Conservation (phyloP, 2,113 vertebrate genomes). For the Tricholaema leucomelas region DNA sequence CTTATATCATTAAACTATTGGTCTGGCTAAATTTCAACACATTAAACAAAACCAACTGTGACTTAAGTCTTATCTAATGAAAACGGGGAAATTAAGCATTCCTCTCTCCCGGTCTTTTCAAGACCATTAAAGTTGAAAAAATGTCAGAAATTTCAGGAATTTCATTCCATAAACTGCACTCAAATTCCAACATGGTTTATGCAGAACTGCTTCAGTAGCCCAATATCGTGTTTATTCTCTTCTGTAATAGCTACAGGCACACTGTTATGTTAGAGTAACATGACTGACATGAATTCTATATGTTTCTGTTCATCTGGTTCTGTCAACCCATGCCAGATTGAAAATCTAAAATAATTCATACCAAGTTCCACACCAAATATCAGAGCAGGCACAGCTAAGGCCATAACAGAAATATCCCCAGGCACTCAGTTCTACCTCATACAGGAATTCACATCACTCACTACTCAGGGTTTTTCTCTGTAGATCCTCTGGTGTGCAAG, state of each 20-base stretch:
- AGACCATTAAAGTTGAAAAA: neutral
- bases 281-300: neutral
- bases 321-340: neutral
- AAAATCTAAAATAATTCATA: neutral
- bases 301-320: neutral
- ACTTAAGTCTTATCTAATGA: neutral
- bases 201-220: neutral
- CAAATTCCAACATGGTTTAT: neutral
- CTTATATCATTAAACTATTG: neutral
- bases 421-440: neutral
- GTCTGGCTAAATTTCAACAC: neutral
- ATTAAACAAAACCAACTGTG: slow-evolving; percentile 1
- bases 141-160: neutral
- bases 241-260: neutral
- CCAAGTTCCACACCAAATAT: neutral
- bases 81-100: neutral
- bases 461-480: accelerated
- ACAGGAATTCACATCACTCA: accelerated
- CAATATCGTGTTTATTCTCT: accelerated
- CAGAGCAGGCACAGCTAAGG: neutral
- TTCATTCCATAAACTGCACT: neutral
- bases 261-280: accelerated
- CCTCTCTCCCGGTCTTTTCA: neutral
- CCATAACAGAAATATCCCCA: accelerated
- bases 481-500: neutral